Evolutionary conservation across 2,888 invertebrate genomes (phyloP), one percentile per base, ranked within the genome.

Genomic region (Trichogramma evanescens): DNA sequence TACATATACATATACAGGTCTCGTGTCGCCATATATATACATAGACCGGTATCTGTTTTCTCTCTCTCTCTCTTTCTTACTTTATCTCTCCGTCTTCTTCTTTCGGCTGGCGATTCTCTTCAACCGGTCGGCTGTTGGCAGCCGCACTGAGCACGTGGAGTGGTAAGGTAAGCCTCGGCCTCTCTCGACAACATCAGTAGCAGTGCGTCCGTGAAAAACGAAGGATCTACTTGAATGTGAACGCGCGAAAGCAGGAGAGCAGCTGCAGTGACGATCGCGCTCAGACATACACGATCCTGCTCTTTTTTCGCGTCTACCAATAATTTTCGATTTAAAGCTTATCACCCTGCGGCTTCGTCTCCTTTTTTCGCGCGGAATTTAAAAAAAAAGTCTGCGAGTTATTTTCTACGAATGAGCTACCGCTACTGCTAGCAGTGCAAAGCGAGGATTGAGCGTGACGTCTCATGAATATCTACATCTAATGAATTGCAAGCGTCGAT

Each of bases 81-180:
- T n/a, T 43, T 46, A 13, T 54, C 42, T 49, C 59, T 59, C 26
- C 10, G 43, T 50, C 61, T 58, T 67, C 66, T 60, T 56, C 57
- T 61, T 63, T 60, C 58, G 65, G 65, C 64, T 64, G 62, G 61
- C 63, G 65, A 60, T 64, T 65, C 64, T 64, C 58, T 64, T 40
- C 9, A 44, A 46, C 45, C 50, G 46, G 59, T 48, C 63, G 59
- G 56, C 59, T 58, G 62, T 56, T 56, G 61, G 41, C 42, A 42
- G 51, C 41, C 41, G 56, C 54, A 56, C 38, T 40, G 56, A 59
- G 53, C 58, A 59, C 51, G 59, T 46, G 8, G 56, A 42, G 53
- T 6, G 56, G 62, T 42, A 46, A 48, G 40, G 59, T 42, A 40
- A 57, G 43, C 43, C 44, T 43, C 39, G 56, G 50, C 40, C 42